phyloP scores from a whole-genome alignment of 2,797 vertebrate species.

The Sphenopsis melanotis region DNA sequence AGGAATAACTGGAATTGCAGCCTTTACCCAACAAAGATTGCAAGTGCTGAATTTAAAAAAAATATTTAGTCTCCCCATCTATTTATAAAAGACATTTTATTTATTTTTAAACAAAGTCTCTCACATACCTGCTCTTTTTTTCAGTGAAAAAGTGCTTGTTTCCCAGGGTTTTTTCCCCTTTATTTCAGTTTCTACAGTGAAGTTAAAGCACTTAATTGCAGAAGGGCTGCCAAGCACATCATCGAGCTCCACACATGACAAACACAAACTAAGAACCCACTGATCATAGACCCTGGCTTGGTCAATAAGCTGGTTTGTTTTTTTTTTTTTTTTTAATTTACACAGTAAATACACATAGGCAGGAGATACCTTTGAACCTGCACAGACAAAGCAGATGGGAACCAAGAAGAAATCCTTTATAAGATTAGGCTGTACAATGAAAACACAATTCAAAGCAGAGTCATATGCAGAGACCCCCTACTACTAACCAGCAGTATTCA shows the following conservation, averaged over 20 bases:
- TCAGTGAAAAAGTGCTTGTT: background rate
- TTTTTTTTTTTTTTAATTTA: background rate
- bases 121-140: background rate
- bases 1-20: constrained; percentile 25
- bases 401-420: background rate
- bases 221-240: background rate
- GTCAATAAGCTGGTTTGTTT: background rate
- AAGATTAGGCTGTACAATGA: background rate
- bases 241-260: background rate
- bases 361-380: background rate
- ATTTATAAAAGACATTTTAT: background rate
- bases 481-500: background rate
- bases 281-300: background rate
- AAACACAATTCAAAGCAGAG: background rate
- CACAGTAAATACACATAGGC: background rate
- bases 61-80: background rate
- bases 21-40: background rate
- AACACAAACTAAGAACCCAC: background rate
- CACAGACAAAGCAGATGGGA: background rate
- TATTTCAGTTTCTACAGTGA: background rate
- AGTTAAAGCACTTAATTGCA: background rate
- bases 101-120: background rate
- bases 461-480: background rate
- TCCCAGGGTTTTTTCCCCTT: background rate
- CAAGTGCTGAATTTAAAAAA: background rate